These are phyloP conservation scores for Sylvilagus bachmani DNA, from an alignment of 2,113 vertebrate genomes.

Conservation along the genomic window DNA sequence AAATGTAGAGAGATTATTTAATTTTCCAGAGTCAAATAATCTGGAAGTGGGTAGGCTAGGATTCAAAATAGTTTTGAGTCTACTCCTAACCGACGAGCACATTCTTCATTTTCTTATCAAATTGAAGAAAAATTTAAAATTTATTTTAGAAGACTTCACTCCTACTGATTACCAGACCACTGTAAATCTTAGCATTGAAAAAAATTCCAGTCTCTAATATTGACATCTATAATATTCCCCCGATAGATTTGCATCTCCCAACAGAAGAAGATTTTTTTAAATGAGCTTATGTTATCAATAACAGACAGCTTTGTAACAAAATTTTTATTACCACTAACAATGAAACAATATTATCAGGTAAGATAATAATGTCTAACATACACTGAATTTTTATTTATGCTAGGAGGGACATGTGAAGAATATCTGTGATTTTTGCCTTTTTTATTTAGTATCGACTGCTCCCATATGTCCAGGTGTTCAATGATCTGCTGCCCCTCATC, in stretches of 20 bases:
- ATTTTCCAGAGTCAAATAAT: slow-evolving; percentile 38
- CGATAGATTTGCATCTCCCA: slow-evolving; percentile 5
- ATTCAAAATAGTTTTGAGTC: background rate
- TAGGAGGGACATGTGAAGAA: background rate
- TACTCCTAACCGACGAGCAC: background rate
- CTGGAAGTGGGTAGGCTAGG: background rate
- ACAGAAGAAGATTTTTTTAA: background rate
- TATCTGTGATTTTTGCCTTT: slow-evolving; percentile 37
- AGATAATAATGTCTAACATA: background rate
- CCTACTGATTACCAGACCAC: background rate
- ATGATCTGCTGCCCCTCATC: background rate
- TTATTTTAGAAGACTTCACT: background rate
- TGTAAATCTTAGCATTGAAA: background rate
- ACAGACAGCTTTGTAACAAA: slow-evolving; percentile 20
- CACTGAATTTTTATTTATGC: background rate
- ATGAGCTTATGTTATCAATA: slow-evolving; percentile 36
- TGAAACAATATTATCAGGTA: background rate
- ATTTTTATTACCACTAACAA: slow-evolving; percentile 43
- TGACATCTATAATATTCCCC: background rate
- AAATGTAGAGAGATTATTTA: slow-evolving; percentile 42
- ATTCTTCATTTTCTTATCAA: slow-evolving; percentile 37
- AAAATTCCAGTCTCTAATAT: background rate
- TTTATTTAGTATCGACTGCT: slow-evolving; percentile 10
- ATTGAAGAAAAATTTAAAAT: background rate
- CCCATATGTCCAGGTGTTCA: background rate